phyloP scores from a whole-genome alignment of 1,140 invertebrate species.

The Lordiphosa stackelbergi region DNA sequence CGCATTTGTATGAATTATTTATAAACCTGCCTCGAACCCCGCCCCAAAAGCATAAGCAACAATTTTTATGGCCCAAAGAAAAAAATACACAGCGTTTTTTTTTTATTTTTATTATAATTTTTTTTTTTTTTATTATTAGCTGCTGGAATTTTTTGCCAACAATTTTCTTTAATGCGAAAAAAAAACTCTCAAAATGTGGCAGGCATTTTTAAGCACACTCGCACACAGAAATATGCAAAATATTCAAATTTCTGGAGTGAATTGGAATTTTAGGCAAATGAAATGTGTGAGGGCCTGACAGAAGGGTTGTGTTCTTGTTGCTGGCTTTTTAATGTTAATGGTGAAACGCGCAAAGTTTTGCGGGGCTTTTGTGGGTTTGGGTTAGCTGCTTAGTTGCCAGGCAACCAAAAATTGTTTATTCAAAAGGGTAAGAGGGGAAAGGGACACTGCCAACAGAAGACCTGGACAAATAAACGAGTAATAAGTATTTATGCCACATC shows the following conservation, averaged over 20 bases:
- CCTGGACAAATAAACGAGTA: constrained; percentile 4
- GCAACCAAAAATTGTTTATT: constrained; percentile 49
- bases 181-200: constrained; percentile 46
- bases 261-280: constrained; percentile 72
- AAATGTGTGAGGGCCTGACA: constrained; percentile 41
- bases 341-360: constrained; percentile 16
- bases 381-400: constrained; percentile 39
- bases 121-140: constrained; percentile 38
- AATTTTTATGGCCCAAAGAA: constrained; percentile 53
- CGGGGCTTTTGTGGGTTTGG: constrained; percentile 17
- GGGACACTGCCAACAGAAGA: neutral
- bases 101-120: constrained; percentile 44
- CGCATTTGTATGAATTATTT: constrained; percentile 68
- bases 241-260: constrained; percentile 68
- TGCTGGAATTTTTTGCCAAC: constrained; percentile 53
- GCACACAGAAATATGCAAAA: constrained; percentile 59
- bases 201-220: constrained; percentile 25
- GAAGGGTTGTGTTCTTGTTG: constrained; percentile 31
- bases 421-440: constrained; percentile 5
- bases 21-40: constrained; percentile 47
- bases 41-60: constrained; percentile 55
- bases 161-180: constrained; percentile 55
- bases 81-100: constrained; percentile 37
- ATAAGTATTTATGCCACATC: constrained; percentile 4
- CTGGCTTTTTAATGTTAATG: constrained; percentile 44